Percentiles rank a stretch among this genome's conserved stretches.
These are phyloP conservation scores for Drosophila bipectinata DNA, from an alignment of 1,140 invertebrate genomes.

Conservation along the genomic window DNA sequence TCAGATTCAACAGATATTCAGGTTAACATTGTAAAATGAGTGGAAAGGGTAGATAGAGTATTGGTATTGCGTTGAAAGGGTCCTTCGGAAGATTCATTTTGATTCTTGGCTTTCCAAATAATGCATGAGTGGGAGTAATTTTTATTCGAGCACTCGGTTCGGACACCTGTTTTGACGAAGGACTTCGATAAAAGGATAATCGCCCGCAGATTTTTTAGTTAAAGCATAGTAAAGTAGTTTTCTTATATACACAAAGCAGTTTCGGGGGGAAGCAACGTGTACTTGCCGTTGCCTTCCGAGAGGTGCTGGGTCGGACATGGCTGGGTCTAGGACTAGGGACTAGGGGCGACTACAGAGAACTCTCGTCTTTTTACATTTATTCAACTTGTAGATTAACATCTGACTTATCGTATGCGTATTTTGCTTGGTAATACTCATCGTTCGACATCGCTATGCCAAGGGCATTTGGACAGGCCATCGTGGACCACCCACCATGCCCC, in stretches of 20 bases:
- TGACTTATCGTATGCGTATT: slow-evolving; percentile 64
- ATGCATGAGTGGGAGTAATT: slow-evolving; percentile 45
- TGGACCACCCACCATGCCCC: slow-evolving; percentile 33
- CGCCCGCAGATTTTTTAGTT: slow-evolving; percentile 26
- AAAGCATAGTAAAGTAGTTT: slow-evolving; percentile 36
- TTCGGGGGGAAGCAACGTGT: slow-evolving; percentile 53
- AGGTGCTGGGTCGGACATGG: slow-evolving; percentile 11
- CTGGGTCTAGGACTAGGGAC: slow-evolving; percentile 21
- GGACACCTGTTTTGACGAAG: slow-evolving; percentile 27
- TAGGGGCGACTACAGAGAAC: slow-evolving; percentile 36
- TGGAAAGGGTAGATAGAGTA: slow-evolving; percentile 36
- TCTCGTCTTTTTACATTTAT: slow-evolving; percentile 70
- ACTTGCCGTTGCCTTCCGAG: slow-evolving; percentile 6
- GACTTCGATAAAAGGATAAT: slow-evolving; percentile 16
- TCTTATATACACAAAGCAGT: slow-evolving; percentile 69
- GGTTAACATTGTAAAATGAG: slow-evolving; percentile 44
- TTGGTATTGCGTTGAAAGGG: slow-evolving; percentile 20
- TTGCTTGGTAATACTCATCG: slow-evolving; percentile 64
- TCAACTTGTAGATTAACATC: slow-evolving; percentile 54
- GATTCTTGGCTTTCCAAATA: slow-evolving; percentile 64
- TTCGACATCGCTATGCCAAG: slow-evolving; percentile 53
- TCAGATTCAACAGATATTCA: slow-evolving; percentile 57
- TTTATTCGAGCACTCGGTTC: slow-evolving; percentile 63
- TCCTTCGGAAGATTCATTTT: slow-evolving; percentile 49
- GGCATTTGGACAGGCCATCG: slow-evolving; percentile 15